A percentile compares a stretch with the other conserved stretches of the same genome.
Conservation (phyloP, 1,140 invertebrate genomes). For the Oscheius sp. region DNA sequence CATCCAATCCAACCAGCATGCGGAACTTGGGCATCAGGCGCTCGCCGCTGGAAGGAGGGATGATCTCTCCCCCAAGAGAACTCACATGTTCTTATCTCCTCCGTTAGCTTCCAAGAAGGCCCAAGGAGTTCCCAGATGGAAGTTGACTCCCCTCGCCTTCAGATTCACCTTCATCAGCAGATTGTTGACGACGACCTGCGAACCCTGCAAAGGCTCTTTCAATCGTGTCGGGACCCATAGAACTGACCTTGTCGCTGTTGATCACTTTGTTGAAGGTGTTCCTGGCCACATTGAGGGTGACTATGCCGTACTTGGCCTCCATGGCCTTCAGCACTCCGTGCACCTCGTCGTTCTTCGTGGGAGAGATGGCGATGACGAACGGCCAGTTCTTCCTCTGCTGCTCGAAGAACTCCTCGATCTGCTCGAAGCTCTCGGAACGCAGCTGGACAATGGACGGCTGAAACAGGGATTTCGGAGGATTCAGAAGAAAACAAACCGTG, state of each 20-base stretch:
- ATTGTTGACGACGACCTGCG: slow-evolving; percentile 22
- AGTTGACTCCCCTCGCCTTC: slow-evolving; percentile 37
- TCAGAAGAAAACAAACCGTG: too few relatives aligned
- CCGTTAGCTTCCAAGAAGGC: not conserved
- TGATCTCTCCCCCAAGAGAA: not conserved
- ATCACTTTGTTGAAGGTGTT: slow-evolving; percentile 10
- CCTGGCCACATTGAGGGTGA: slow-evolving; percentile 23
- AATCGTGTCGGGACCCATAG: too few relatives aligned
- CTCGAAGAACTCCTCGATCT: slow-evolving; percentile 7
- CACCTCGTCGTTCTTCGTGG: not conserved
- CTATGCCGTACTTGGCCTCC: slow-evolving; percentile 17
- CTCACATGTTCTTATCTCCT: not conserved
- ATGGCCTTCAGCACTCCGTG: slow-evolving; percentile 28
- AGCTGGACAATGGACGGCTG: not conserved
- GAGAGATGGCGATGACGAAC: slow-evolving; percentile 6
- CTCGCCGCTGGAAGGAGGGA: not conserved
- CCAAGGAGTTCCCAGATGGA: not conserved
- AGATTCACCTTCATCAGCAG: slow-evolving; percentile 33
- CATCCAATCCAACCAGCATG: slow-evolving; percentile 39
- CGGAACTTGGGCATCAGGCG: not conserved
- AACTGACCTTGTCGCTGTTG: too few relatives aligned
- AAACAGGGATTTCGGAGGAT: too few relatives aligned
- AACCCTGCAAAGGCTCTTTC: too few relatives aligned
- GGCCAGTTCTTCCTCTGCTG: not conserved
- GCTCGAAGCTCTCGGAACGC: not conserved